Evolutionary conservation across 2,888 invertebrate genomes (phyloP).

Genomic region (Arge pagana): DNA sequence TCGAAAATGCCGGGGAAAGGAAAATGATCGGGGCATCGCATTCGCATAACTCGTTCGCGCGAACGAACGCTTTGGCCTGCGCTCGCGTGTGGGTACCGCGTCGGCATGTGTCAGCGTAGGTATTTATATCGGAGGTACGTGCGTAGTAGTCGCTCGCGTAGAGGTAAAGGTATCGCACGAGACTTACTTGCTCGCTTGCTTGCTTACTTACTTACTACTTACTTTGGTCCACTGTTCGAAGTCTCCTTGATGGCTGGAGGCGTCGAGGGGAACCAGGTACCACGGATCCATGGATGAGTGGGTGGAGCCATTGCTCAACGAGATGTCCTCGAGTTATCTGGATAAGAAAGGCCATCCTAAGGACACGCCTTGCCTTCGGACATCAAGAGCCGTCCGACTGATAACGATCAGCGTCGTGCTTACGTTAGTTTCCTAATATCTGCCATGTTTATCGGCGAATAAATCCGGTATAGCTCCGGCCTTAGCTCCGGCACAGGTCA

Average conservation of each 20-base stretch:
- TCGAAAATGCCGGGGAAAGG: too few species aligned
- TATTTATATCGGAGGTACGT: conserved; percentile 33
- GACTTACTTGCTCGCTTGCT: too few species aligned
- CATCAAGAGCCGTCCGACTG: conserved; percentile 34
- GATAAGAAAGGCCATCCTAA: conserved; percentile 56
- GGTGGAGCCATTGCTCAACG: conserved; percentile 53
- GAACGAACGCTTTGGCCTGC: conserved; percentile 27
- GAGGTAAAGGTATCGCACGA: too few species aligned
- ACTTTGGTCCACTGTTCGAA: conserved; percentile 18
- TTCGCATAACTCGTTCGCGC: conserved; percentile 21
- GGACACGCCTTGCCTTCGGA: conserved; percentile 45
- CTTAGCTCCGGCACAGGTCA: conserved; percentile 5
- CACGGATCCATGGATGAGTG: conserved; percentile 48
- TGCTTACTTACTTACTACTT: too few species aligned
- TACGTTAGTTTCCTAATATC: conserved; percentile 21
- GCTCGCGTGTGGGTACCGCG: conserved; percentile 4
- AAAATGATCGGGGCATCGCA: conserved; percentile 24
- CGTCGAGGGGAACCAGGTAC: conserved; percentile 38
- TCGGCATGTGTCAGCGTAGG: conserved; percentile 10
- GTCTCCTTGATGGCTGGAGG: conserved; percentile 45
- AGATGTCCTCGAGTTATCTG: conserved; percentile 55
- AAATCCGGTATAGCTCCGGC: conserved; percentile 11
- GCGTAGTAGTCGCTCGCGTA: conserved; percentile 32
- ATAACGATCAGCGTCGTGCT: conserved; percentile 35
- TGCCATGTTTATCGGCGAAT: conserved; percentile 16